Base-by-base conservation (phyloP, 2,888 invertebrate genomes). In the Lithophane socia region DNA sequence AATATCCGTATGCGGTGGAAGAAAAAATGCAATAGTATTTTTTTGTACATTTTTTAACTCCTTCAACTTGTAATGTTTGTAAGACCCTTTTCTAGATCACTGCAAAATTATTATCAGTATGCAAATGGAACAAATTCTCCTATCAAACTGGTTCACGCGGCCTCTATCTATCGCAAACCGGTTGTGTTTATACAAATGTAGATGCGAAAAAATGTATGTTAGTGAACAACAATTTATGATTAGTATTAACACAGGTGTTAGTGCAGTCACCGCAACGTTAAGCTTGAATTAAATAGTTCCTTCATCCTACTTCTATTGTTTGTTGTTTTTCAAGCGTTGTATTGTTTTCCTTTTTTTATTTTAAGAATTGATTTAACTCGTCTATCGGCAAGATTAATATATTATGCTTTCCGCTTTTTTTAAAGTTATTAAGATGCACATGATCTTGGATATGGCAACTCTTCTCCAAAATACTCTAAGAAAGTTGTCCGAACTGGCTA, bases 221-320 rank as follows among this genome's bases (percentile, higher is more conserved):
- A 47, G 77, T 82, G 73, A 73, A 86, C 82, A 82, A 76, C 67
- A 86, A 71, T 72, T 58, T 61, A 56, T 72, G 69, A 74, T 85
- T 67, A 64, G 44, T 82, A 71, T 73, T 82, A 47, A 44, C 44
- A 77, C 86, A 83, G 69, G 72, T 83, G 86, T 76, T 68, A 42
- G 21, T 85, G 69, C 82, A 71, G 72, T 52, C 56, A 61, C 44
- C 63, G 69, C 24, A 75, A 63, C 66, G 54, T 42, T 77, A 37
- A 61, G 49, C 24, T 70, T 75, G 72, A 58, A 63, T 85, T 60
- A 63, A 82, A 83, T 67, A 76, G 63, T 70, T 75, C 56, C 49
- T 83, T 82, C 70, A 76, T 75, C 49, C 66, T 73, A 49, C 42
- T 70, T 64, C 24, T 21, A 47, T 69, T 63, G 67, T 80, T 77